Base-by-base conservation (phyloP, 2,113 vertebrate species). In the Corvus hawaiiensis region DNA sequence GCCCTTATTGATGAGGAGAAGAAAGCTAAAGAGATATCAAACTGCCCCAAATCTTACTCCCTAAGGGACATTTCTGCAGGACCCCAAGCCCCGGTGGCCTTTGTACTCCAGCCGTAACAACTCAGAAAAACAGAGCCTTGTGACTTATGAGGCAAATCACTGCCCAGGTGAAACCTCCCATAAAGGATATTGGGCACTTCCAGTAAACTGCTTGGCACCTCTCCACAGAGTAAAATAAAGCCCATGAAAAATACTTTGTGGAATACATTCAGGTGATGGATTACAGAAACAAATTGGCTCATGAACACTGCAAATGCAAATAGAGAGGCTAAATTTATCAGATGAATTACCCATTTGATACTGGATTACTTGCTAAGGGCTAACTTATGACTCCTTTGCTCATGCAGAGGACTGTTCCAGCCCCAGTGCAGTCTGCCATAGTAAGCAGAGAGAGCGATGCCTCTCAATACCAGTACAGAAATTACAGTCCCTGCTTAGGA, bases 191-290 rank as follows among this genome's bases (percentile, higher is more conserved):
- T 3, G 6, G 81, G 54, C 44, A 58, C 54, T 97, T 95, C 94
- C 94, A 96, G 93, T 93, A 96, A 96, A 79, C 58, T 2, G 6
- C 63, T 46, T 96, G 94, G 95, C 96, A 91, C 14, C 41, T 73
- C 62, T 94, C 81, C 94, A 91, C 62, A 10, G 4, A 76, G 69
- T 79, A 92, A 84, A 94, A 91, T 76, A 87, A 76, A 87, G 69
- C 20, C 77, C 81, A 39, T 58, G 87, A 96, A 89, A 95, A 96
- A 94, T 87, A 97, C 95, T 92, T 96, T 76, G 91, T 94, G 91
- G 81, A 96, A 87, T 76, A 94, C 44, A 82, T 91, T 95, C 62
- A 82, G 81, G 71, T 79, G 77, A 96, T 90, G 79, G 96, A 96
- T 95, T 91, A 96, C 33, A 27, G 74, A 87, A 95, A 91, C 3